phyloP scores from a whole-genome alignment of 2,888 invertebrate genomes.

The Mantis religiosa region DNA sequence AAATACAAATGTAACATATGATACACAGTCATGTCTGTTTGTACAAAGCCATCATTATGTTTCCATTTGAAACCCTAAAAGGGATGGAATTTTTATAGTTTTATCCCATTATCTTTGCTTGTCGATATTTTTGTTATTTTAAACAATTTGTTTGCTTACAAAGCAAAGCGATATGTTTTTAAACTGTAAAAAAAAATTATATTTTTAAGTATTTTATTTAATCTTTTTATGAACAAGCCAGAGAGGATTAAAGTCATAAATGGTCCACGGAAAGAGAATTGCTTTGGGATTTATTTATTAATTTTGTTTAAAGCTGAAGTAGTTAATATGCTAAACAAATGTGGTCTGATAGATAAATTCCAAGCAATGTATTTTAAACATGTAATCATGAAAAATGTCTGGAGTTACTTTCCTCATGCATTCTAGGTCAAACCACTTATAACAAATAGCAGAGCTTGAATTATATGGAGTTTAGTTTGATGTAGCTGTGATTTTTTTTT shows the following conservation, averaged over 20 bases:
- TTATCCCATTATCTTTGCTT: conserved; percentile 7
- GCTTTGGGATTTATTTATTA: background rate
- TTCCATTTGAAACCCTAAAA: conserved; percentile 3
- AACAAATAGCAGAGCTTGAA: conserved; percentile 2
- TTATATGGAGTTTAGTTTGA: conserved; percentile 9
- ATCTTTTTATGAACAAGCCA: background rate
- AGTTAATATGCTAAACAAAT: background rate
- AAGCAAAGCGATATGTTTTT: background rate
- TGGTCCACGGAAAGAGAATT: background rate
- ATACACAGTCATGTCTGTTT: conserved; percentile 12
- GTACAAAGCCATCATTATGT: conserved; percentile 15
- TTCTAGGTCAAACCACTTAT: background rate
- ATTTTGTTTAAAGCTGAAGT: background rate
- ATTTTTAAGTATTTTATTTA: conserved; percentile 14
- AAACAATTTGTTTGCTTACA: background rate
- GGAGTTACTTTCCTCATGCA: background rate
- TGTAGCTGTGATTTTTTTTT: conserved; percentile 21
- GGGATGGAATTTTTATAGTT: conserved; percentile 3
- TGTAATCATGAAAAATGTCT: background rate
- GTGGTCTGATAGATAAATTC: background rate
- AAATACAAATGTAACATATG: conserved; percentile 2
- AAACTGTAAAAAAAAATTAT: background rate
- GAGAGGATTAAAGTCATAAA: background rate
- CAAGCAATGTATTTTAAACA: background rate
- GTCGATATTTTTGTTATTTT: background rate